Conservation (phyloP, 2,888 invertebrate genomes). For the Charanyca ferruginea region DNA sequence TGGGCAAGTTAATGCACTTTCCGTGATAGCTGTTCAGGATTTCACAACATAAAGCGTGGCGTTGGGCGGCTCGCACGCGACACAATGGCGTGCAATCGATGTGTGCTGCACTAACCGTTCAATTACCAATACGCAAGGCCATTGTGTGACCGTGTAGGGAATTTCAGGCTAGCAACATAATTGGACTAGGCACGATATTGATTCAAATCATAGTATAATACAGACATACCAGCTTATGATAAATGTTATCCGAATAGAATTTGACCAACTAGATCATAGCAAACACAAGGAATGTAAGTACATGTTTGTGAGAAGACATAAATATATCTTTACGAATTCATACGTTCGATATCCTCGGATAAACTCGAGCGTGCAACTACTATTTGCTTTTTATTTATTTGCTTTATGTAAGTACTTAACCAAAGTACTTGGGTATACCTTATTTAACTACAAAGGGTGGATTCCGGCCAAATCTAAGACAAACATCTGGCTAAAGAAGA, state of each 20-base stretch:
- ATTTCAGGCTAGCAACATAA: conserved; percentile 50
- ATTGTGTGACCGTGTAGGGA: conserved; percentile 55
- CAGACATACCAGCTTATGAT: conserved; percentile 21
- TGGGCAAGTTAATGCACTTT: conserved; percentile 54
- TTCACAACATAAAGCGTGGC: conserved; percentile 54
- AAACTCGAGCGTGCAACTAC: conserved; percentile 3
- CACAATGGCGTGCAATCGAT: conserved; percentile 64
- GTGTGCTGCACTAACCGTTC: conserved; percentile 59
- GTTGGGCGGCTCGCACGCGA: conserved; percentile 56
- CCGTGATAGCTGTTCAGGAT: conserved; percentile 62
- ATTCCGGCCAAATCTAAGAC: conserved; percentile 4
- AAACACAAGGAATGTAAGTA: conserved; percentile 23
- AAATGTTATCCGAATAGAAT: conserved; percentile 20
- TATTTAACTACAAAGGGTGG: conserved; percentile 5
- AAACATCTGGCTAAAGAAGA: conserved; percentile 20
- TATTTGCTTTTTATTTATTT: conserved; percentile 20
- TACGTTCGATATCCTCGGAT: conserved; percentile 16
- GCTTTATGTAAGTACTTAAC: conserved; percentile 1
- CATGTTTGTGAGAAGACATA: conserved; percentile 14
- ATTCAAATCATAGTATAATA: conserved; percentile 29
- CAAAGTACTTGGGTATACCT: no score
- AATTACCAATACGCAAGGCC: conserved; percentile 67
- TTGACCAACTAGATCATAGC: conserved; percentile 41
- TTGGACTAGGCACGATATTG: conserved; percentile 43
- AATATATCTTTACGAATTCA: conserved; percentile 18